These are phyloP conservation scores for Dicyrtomina minuta DNA, from an alignment of 2,888 invertebrate genomes.

Conservation along the genomic window DNA sequence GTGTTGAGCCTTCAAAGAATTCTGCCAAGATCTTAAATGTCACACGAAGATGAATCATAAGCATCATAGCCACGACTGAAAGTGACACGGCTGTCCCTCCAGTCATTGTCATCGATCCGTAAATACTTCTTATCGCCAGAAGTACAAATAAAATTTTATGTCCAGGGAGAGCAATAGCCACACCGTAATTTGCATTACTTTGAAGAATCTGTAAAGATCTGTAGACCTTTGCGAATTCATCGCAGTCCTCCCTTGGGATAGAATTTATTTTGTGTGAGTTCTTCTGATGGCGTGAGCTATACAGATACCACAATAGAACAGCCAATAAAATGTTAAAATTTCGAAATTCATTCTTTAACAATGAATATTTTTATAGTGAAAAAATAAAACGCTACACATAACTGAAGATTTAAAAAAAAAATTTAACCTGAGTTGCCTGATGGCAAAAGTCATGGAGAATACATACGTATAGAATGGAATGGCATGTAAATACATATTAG, in stretches of 20 bases:
- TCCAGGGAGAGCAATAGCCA: neutral
- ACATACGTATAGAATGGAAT: neutral
- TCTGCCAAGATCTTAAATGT: neutral
- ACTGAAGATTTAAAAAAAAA: too few species aligned
- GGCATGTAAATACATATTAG: constrained; percentile 2
- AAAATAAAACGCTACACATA: neutral
- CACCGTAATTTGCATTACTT: neutral
- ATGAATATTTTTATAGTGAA: too few species aligned
- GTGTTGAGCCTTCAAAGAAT: neutral
- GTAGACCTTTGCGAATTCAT: too few species aligned
- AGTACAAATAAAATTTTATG: neutral
- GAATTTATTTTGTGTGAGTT: too few species aligned
- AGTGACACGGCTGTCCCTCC: neutral
- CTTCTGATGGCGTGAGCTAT: too few species aligned
- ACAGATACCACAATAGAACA: too few species aligned
- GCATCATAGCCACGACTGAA: neutral
- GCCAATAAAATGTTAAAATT: too few species aligned
- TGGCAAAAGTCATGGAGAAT: neutral
- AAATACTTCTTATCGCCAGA: neutral
- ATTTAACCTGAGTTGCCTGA: neutral
- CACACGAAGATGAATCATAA: neutral
- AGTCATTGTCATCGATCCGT: neutral
- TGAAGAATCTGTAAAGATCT: neutral
- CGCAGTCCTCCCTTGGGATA: too few species aligned
- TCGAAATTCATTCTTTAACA: too few species aligned